Evolutionary conservation across 2,113 vertebrate genomes (phyloP).

Genomic region (Dicrurus megarhynchus): DNA sequence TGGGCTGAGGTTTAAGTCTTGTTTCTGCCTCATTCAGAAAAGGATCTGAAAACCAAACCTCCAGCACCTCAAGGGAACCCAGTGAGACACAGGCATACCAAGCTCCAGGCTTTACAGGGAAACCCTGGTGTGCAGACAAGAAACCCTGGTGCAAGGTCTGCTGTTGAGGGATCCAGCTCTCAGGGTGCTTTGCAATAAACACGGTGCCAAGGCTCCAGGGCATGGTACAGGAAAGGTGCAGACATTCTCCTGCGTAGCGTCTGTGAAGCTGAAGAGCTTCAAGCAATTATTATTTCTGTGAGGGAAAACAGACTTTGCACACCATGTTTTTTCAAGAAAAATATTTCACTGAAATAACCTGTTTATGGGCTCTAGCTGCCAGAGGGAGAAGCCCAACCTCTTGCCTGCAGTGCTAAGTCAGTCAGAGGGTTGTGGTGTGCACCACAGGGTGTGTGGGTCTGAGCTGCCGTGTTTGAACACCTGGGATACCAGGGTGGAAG

Average conservation of each 20-base stretch:
- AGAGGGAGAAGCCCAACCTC: not conserved
- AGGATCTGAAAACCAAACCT: not conserved
- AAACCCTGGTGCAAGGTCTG: not conserved
- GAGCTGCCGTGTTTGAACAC: fast-evolving
- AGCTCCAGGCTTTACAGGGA: not conserved
- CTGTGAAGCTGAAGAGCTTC: not conserved
- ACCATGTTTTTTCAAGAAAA: not conserved
- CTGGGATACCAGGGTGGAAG: not conserved
- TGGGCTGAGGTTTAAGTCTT: not conserved
- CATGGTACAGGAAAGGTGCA: not conserved
- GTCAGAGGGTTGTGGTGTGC: not conserved
- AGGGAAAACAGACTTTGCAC: not conserved
- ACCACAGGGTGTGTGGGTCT: not conserved
- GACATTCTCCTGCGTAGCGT: fast-evolving
- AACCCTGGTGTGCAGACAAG: not conserved
- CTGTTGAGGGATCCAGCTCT: not conserved
- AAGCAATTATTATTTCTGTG: not conserved
- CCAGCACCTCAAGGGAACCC: not conserved
- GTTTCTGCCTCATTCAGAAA: not conserved
- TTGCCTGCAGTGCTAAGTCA: not conserved
- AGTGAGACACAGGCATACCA: not conserved
- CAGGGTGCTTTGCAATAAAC: not conserved
- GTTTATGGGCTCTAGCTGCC: fast-evolving
- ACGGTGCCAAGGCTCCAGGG: not conserved
- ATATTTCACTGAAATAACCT: not conserved